Evolutionary conservation across 2,888 invertebrate species (phyloP).

Genomic region (Epirrita christyi): DNA sequence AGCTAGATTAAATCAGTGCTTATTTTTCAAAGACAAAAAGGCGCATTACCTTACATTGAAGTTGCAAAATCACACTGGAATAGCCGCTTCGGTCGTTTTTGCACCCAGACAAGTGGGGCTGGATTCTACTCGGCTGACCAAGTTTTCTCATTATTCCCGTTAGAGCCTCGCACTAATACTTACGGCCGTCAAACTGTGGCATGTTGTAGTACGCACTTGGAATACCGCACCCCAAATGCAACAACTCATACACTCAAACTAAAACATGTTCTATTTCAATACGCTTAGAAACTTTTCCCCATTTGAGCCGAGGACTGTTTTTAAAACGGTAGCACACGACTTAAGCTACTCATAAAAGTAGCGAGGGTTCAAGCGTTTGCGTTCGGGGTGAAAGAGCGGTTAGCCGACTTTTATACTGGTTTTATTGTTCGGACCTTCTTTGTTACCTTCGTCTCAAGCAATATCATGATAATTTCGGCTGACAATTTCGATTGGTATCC

Average conservation of each 20-base stretch:
- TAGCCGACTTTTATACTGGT: conserved; percentile 79
- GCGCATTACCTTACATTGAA: conserved; percentile 28
- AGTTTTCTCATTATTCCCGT: conserved; percentile 81
- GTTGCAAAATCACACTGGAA: conserved; percentile 52
- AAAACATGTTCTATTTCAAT: conserved; percentile 60
- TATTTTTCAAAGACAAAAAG: conserved; percentile 14
- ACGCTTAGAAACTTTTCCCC: conserved; percentile 56
- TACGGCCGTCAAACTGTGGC: conserved; percentile 59
- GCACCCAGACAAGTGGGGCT: conserved; percentile 47
- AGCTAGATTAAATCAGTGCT: not conserved
- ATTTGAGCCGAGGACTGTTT: conserved; percentile 57
- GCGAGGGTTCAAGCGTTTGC: conserved; percentile 53
- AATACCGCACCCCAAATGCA: conserved; percentile 42
- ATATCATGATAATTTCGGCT: conserved; percentile 77
- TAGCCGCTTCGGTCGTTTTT: conserved; percentile 55
- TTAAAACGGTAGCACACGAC: conserved; percentile 65
- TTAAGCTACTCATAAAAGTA: conserved; percentile 73
- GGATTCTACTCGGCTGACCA: conserved; percentile 61
- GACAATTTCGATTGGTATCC: conserved; percentile 56
- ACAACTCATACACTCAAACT: conserved; percentile 37
- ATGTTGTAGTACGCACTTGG: conserved; percentile 59
- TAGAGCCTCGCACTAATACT: conserved; percentile 65
- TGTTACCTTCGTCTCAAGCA: conserved; percentile 75
- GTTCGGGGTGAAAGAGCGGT: conserved; percentile 65
- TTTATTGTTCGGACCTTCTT: conserved; percentile 69